A percentile compares a stretch with the other conserved stretches of the same genome.
phyloP scores from a whole-genome alignment of 2,113 vertebrate species.

The Barnardius zonarius region DNA sequence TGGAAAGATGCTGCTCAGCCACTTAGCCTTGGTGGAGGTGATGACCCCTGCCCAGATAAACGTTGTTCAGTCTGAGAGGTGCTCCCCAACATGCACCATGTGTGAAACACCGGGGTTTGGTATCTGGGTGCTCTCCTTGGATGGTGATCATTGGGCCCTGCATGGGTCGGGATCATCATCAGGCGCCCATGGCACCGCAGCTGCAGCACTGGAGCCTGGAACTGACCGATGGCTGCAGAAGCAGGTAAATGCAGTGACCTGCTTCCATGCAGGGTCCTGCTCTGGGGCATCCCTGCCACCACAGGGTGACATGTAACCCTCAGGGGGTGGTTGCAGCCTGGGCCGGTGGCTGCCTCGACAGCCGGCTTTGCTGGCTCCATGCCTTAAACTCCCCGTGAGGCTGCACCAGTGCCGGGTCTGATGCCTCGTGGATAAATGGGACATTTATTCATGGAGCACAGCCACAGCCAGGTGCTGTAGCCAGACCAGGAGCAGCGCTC shows the following conservation, averaged over 20 bases:
- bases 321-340: background rate
- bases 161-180: accelerated
- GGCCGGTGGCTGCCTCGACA: background rate
- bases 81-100: accelerated
- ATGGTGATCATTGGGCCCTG: accelerated
- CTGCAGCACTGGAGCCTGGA: background rate
- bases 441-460: background rate
- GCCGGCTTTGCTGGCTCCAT: accelerated
- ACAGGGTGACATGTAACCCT: background rate
- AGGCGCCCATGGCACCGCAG: accelerated
- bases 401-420: accelerated
- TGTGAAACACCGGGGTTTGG: accelerated
- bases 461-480: background rate
- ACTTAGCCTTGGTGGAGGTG: accelerated
- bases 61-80: background rate
- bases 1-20: background rate
- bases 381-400: background rate
- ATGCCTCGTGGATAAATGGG: background rate
- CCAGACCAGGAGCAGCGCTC: background rate
- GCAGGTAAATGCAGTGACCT: background rate
- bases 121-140: background rate
- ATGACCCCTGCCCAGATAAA: background rate
- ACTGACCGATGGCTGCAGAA: background rate
- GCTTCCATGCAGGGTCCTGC: background rate
- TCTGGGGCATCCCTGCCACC: background rate